Conservation (phyloP, 2,888 invertebrate genomes). For the Mythimna albipuncta region DNA sequence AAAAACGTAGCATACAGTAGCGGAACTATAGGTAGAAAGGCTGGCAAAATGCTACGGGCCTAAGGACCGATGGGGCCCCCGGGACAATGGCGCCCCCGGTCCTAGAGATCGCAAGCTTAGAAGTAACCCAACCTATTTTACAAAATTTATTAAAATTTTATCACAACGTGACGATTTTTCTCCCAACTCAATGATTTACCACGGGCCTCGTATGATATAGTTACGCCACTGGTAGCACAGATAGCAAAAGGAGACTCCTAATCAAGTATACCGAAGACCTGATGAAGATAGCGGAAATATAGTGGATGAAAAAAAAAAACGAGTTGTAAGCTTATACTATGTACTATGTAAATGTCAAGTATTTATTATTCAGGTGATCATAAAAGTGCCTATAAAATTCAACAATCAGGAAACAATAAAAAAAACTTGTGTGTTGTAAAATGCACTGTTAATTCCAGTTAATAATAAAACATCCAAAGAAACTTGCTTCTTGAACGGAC, state of each 20-base stretch:
- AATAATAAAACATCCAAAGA: slow-evolving; percentile 7
- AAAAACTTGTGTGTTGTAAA: slow-evolving; percentile 1
- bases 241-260: not conserved
- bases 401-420: slow-evolving; percentile 30
- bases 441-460: slow-evolving; percentile 10
- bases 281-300: not conserved
- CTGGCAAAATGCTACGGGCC: too few species aligned
- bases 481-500: slow-evolving; percentile 31
- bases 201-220: too few species aligned
- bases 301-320: not conserved
- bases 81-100: too few species aligned
- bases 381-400: not conserved
- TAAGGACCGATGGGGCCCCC: too few species aligned
- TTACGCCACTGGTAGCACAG: not conserved
- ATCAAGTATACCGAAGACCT: not conserved
- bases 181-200: too few species aligned
- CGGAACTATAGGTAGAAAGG: too few species aligned
- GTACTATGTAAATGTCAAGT: not conserved
- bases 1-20: not conserved
- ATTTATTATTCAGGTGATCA: not conserved
- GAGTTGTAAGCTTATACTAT: not conserved
- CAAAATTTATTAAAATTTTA: too few species aligned
- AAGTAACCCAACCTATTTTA: too few species aligned
- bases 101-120: too few species aligned
- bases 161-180: too few species aligned